Base-by-base conservation (phyloP, 2,888 invertebrate species). In the Antheraea assamensis region DNA sequence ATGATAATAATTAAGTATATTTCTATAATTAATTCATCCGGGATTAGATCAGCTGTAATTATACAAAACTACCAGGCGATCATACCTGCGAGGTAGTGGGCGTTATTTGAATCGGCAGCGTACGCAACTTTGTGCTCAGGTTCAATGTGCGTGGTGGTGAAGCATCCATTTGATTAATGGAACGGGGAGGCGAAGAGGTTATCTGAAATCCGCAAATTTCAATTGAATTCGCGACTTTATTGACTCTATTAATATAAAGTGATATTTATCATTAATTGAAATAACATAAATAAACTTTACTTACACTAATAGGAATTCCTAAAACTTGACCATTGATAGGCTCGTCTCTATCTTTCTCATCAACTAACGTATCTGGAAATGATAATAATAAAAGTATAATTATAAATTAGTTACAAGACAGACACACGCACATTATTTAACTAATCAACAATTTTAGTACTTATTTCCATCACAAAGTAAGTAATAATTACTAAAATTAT, bases 11-110 rank as follows among this genome's bases (percentile, higher is more conserved):
- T n/a, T n/a, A n/a, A n/a, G n/a, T n/a, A n/a, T n/a, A n/a, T n/a
- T n/a, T n/a, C n/a, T n/a, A n/a, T n/a, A n/a, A n/a, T n/a, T n/a
- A n/a, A n/a, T n/a, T 87, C 87, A 88, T 87, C 87, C 83, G 74
- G 86, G 90, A 90, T 90, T 90, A 90, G 88, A 58, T 87, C 87
- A 88, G 87, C 87, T 91, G 88, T 91, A 89, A 90, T 90, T 92
- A 85, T 90, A 89, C 84, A 85, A 83, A 76, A 80, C 80, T 91
- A 93, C 92, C 85, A 92, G 92, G 92, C 80, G 80, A 79, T 74
- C 92, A 92, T 91, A 94, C 93, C 93, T 93, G 93, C 78, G 93
- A 91, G 81, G 93, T 89, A 82, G 93, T 91, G 76, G 93, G 91
- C 77, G 92, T 90, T 80, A 93, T 91, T 85, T 93, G 93, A 84